A percentile compares a stretch with the other conserved stretches of the same genome.
Evolutionary conservation across 2,797 vertebrate species (phyloP).

Genomic region (Enteromius radiatus): DNA sequence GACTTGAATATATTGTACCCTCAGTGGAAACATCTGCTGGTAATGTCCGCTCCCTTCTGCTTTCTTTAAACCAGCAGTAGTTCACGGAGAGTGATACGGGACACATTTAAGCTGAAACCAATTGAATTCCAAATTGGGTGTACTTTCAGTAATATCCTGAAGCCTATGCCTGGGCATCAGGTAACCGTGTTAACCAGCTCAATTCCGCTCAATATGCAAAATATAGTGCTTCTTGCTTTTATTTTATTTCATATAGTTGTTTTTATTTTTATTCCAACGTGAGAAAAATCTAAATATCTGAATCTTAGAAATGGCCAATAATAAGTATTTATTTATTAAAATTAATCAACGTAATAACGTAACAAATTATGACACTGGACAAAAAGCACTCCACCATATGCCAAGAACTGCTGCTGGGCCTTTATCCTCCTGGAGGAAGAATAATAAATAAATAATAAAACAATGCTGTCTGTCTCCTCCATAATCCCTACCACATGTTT

Average conservation of each 20-base stretch:
- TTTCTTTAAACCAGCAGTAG: conserved; percentile 59
- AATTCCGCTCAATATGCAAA: conserved; percentile 48
- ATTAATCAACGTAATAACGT: not conserved
- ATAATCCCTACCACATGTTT: conserved; percentile 81
- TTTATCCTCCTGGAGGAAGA: conserved; percentile 74
- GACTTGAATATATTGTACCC: conserved; percentile 88
- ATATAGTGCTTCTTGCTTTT: not conserved
- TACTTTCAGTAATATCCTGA: conserved; percentile 74
- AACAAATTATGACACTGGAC: conserved; percentile 62
- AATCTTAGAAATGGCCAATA: no score
- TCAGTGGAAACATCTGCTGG: conserved; percentile 88
- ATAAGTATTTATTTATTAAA: no score
- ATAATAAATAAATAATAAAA: conserved; percentile 63
- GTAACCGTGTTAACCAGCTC: conserved; percentile 74
- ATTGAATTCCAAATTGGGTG: conserved; percentile 77
- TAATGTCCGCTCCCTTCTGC: conserved; percentile 80
- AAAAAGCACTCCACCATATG: conserved; percentile 74
- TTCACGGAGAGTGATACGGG: conserved; percentile 83
- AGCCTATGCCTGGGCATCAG: conserved; percentile 69
- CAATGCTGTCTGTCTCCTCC: conserved; percentile 78
- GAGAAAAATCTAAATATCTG: no score
- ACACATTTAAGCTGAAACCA: conserved; percentile 83
- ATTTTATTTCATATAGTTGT: no score
- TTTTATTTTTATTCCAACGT: no score
- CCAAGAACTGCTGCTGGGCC: conserved; percentile 75